Evolutionary conservation across 1,140 invertebrate genomes (phyloP), one percentile per base, ranked within the genome.

Genomic region (Caenorhabditis tropicalis): DNA sequence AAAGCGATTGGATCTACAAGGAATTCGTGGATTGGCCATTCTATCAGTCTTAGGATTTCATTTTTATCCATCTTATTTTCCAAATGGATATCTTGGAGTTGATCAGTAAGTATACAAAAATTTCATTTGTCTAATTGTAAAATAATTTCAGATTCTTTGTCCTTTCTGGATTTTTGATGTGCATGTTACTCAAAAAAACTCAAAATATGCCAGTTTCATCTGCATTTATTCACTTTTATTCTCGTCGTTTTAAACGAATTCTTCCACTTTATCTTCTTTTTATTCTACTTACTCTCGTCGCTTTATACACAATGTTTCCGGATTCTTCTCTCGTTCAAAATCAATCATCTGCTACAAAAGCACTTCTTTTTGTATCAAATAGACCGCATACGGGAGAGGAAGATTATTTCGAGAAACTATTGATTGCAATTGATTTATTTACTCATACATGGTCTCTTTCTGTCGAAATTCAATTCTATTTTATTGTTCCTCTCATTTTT

Each of bases 51-150:
- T n/a, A n/a, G n/a, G n/a, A n/a, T n/a, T n/a, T n/a, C n/a, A n/a
- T n/a, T n/a, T n/a, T n/a, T n/a, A n/a, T n/a, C n/a, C n/a, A n/a
- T n/a, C n/a, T n/a, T n/a, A n/a, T n/a, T n/a, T n/a, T n/a, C n/a
- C n/a, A n/a, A n/a, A n/a, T n/a, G 82, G 82, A 16, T 83, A 83
- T 29, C n/a, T 83, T 29, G 82, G 82, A 12, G 82, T 83, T 27
- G 82, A 83, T 53, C 58, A 74, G 82, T 83, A 10, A 83, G 56
- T 58, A 6, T 9, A 12, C 6, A 24, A 51, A 33, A 0, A 6
- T 74, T 74, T 24, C 19, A 24, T 39, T n/a, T 1, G 0, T 39
- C 7, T 36, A n/a, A n/a, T 19, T n/a, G 16, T 51, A n/a, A 51
- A 51, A 51, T 16, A 51, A 51, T 56, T 82, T 33, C 49, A 82